These are phyloP conservation scores for Charadrius vociferus DNA, from an alignment of 2,113 vertebrate genomes.

Conservation along the genomic window DNA sequence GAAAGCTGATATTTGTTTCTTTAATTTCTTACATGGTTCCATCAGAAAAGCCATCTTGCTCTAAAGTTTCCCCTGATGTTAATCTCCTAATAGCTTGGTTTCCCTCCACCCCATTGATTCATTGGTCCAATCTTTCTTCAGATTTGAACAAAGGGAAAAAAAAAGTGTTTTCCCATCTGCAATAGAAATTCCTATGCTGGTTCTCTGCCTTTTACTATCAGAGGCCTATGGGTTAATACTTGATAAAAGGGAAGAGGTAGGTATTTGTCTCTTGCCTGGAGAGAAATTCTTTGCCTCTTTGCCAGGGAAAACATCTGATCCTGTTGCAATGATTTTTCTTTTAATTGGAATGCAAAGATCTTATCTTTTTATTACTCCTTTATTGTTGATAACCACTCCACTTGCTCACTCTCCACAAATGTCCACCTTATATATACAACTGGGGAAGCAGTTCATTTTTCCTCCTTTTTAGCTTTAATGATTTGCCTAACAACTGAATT, in stretches of 20 bases:
- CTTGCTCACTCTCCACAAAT: conserved; percentile 32
- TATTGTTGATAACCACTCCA: conserved; percentile 42
- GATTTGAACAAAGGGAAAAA: neutral
- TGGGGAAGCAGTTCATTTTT: neutral
- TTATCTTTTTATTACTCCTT: conserved; percentile 67
- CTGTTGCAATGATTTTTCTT: conserved; percentile 60
- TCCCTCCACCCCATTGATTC: conserved; percentile 14
- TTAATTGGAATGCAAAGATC: conserved; percentile 68
- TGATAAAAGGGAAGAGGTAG: conserved; percentile 23
- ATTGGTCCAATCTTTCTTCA: conserved; percentile 20
- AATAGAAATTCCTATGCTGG: neutral
- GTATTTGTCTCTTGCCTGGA: conserved; percentile 40
- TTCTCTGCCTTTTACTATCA: conserved; percentile 10
- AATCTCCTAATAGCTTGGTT: conserved; percentile 27
- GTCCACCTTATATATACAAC: conserved; percentile 28
- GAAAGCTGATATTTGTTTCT: conserved; percentile 26
- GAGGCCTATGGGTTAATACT: neutral
- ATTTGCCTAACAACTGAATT: conserved; percentile 57
- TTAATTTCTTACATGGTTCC: conserved; percentile 11
- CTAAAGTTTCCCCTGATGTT: conserved; percentile 5
- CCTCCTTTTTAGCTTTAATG: conserved; percentile 46
- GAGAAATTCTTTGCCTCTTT: conserved; percentile 43
- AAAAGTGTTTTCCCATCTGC: neutral
- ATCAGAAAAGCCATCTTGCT: conserved; percentile 39
- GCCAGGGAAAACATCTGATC: conserved; percentile 50